Evolutionary conservation across 1,140 invertebrate genomes (phyloP).

Genomic region (Drepana arcuata): DNA sequence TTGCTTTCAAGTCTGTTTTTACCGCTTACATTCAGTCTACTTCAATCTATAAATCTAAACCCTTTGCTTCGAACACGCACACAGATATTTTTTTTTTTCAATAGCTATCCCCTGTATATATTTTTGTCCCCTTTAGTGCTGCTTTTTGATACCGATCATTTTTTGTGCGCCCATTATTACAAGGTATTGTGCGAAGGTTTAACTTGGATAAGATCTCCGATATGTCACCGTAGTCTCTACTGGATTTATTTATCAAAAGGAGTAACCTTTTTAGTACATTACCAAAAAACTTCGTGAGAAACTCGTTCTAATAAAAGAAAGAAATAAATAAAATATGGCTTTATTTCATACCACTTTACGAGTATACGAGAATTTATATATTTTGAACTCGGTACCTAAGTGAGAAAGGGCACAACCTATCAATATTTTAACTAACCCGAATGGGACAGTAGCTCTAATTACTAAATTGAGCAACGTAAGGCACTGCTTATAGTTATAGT

Average conservation of each 20-base stretch:
- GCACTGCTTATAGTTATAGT: not conserved
- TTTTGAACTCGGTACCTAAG: too few relatives aligned
- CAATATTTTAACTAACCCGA: too few relatives aligned
- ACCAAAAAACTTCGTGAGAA: slow-evolving; percentile 37
- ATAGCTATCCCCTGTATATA: slow-evolving; percentile 34
- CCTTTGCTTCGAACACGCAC: slow-evolving; percentile 44
- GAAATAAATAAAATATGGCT: too few relatives aligned
- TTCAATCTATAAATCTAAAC: slow-evolving; percentile 45
- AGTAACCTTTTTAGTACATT: slow-evolving; percentile 47
- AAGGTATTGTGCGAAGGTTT: slow-evolving; percentile 59
- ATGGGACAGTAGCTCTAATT: too few relatives aligned
- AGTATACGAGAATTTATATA: too few relatives aligned
- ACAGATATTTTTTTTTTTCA: slow-evolving; percentile 49
- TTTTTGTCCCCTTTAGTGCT: slow-evolving; percentile 52
- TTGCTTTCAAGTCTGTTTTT: slow-evolving; percentile 40
- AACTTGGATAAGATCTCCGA: slow-evolving; percentile 62
- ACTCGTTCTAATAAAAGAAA: too few relatives aligned
- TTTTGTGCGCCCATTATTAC: slow-evolving; percentile 61
- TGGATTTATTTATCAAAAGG: slow-evolving; percentile 42
- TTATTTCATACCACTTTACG: too few relatives aligned
- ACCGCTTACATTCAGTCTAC: slow-evolving; percentile 39
- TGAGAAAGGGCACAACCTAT: too few relatives aligned
- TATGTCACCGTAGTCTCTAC: slow-evolving; percentile 55
- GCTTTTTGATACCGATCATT: slow-evolving; percentile 65
- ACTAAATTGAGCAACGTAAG: too few relatives aligned